Evolutionary conservation across 1,140 invertebrate genomes (phyloP), one percentile per base, ranked within the genome.

Genomic region (Uloborus diversus): DNA sequence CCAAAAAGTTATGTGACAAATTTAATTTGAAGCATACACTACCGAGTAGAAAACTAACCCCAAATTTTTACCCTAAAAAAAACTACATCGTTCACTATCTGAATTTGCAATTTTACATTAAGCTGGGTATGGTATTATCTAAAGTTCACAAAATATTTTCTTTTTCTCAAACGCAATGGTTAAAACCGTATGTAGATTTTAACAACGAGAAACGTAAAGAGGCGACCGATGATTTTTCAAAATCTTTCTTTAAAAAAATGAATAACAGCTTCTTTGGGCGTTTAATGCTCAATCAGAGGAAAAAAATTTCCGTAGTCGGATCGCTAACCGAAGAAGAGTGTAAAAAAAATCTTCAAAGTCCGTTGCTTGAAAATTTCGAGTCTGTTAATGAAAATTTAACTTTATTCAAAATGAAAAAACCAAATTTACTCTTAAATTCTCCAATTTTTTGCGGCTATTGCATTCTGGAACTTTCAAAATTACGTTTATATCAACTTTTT

Each of bases 71-170:
- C 4, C 0, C 11, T 0, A 79, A 79, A 35, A 81, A 81, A 79
- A 87, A 87, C 42, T 89, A 89, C 84, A 81, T 87, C 61, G 85
- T 89, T 35, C 89, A 89, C 84, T 88, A 88, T 84, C 65, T 82
- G 79, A 88, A 86, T 84, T 85, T 57, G 3, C 17, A 88, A 84
- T 88, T 88, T 84, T 88, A 85, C 79, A 7, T 89, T 23, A 59
- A 85, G 62, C 28, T 85, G 68, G 89, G 88, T 30, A 49, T 90
- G 30, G 84, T 83, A 79, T 47, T 89, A 61, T 85, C 76, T 51
- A 88, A 89, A 86, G 85, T 90, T 47, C 85, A 90, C 85, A 82
- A 86, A 84, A 85, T 89, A 49, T 65, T 87, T 33, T 78, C 81
- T 71, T 87, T 91, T 84, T 84, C 86, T 25, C 89, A 90, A 87